Conservation (phyloP, 2,797 vertebrate species). For the Erethizon dorsatum region DNA sequence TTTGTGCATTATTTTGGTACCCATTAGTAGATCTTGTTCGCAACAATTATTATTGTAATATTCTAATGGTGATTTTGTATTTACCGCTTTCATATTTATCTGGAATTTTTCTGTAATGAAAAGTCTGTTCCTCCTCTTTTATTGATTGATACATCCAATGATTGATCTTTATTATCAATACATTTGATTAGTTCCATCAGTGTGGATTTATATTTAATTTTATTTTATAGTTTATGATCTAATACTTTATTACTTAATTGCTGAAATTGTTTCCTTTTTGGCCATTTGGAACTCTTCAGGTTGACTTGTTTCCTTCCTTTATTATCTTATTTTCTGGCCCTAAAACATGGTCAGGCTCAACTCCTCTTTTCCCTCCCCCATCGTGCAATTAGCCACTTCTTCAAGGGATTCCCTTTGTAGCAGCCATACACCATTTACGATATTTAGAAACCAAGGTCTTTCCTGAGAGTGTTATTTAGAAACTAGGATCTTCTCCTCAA, state of each 20-base stretch:
- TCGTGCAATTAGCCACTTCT: neutral
- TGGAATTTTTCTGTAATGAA: neutral
- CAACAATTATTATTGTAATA: neutral
- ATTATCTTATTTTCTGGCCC: constrained; percentile 26
- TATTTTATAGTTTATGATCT: neutral
- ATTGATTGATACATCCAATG: neutral
- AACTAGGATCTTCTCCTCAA: neutral
- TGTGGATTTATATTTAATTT: constrained; percentile 1
- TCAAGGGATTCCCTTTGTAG: neutral
- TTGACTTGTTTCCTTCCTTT: neutral
- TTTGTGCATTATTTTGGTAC: neutral
- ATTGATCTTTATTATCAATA: neutral
- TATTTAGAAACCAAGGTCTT: neutral
- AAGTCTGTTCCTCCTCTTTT: neutral
- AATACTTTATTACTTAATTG: neutral
- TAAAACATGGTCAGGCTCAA: neutral
- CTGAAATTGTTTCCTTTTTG: neutral
- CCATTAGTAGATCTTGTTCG: neutral
- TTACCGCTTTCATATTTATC: neutral
- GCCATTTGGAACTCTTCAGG: neutral
- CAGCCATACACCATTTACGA: neutral
- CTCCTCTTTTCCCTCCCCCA: neutral
- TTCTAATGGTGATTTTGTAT: neutral
- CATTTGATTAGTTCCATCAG: neutral
- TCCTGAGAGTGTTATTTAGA: neutral